Evolutionary conservation across 2,113 vertebrate species (phyloP).

Genomic region (Dipodomys stephensi): DNA sequence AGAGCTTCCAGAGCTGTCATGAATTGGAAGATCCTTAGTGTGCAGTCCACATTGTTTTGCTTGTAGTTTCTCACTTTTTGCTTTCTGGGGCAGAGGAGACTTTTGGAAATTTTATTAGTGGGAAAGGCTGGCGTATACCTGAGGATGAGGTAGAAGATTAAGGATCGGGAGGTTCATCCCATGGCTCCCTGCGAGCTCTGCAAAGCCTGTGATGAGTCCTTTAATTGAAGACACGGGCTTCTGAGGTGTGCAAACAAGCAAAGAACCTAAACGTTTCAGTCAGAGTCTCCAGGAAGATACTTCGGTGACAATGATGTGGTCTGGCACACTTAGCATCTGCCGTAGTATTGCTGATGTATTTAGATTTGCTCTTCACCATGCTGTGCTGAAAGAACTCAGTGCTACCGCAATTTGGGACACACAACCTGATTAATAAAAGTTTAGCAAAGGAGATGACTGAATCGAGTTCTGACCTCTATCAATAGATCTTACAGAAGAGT

Average conservation of each 20-base stretch:
- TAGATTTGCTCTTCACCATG: not conserved
- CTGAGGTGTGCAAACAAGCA: not conserved
- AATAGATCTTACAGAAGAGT: not conserved
- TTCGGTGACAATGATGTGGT: not conserved
- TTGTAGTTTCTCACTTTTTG: conserved; percentile 32
- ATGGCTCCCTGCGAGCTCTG: not conserved
- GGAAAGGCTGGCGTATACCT: not conserved
- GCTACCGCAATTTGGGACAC: not conserved
- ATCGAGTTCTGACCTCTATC: conserved; percentile 21
- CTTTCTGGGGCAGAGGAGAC: not conserved
- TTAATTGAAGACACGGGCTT: not conserved
- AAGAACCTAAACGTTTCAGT: not conserved
- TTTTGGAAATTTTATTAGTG: conserved; percentile 30
- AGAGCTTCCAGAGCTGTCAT: not conserved
- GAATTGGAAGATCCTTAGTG: not conserved
- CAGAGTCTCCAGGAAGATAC: not conserved
- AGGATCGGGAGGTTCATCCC: not conserved
- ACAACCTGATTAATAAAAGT: not conserved
- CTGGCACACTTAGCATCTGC: not conserved
- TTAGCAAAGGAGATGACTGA: not conserved
- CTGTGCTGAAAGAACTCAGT: conserved; percentile 1
- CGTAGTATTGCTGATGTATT: not conserved
- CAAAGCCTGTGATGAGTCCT: not conserved
- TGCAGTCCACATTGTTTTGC: not conserved
- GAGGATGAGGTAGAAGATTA: not conserved